Conservation (phyloP, 1,140 invertebrate genomes). For the Plodia interpunctella region DNA sequence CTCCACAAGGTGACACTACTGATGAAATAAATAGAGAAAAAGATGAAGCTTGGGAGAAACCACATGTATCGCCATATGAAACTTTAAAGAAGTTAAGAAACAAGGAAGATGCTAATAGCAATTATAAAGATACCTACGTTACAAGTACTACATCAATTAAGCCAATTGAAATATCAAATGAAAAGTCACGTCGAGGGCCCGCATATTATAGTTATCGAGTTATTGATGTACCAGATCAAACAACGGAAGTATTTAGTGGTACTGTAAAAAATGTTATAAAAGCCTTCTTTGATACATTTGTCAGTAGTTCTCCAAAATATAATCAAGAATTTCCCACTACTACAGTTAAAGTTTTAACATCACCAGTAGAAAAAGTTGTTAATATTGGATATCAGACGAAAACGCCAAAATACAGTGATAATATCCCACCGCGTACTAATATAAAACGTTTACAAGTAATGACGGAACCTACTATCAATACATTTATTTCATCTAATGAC, state of each 20-base stretch:
- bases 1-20: conserved; percentile 11
- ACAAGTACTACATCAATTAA: conserved; percentile 37
- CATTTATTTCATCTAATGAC: conserved; percentile 26
- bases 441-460: conserved; percentile 54
- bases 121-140: conserved; percentile 19
- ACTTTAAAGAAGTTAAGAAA: conserved; percentile 57
- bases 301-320: conserved; percentile 34
- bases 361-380: conserved; percentile 44
- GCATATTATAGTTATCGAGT: conserved; percentile 58
- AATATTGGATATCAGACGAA: conserved; percentile 64
- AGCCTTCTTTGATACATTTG: conserved; percentile 57
- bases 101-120: conserved; percentile 14
- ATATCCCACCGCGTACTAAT: conserved; percentile 39
- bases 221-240: conserved; percentile 54
- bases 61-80: conserved; percentile 57
- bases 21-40: conserved; percentile 20
- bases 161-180: conserved; percentile 13
- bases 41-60: conserved; percentile 34
- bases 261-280: conserved; percentile 59
- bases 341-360: conserved; percentile 24
- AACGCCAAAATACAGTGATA: conserved; percentile 44
- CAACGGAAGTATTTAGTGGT: conserved; percentile 60
- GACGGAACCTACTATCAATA: conserved; percentile 42
- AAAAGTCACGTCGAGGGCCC: conserved; percentile 15
- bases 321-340: conserved; percentile 33